These are phyloP conservation scores for Kradibia gibbosae DNA, from an alignment of 1,140 invertebrate species.

Conservation along the genomic window DNA sequence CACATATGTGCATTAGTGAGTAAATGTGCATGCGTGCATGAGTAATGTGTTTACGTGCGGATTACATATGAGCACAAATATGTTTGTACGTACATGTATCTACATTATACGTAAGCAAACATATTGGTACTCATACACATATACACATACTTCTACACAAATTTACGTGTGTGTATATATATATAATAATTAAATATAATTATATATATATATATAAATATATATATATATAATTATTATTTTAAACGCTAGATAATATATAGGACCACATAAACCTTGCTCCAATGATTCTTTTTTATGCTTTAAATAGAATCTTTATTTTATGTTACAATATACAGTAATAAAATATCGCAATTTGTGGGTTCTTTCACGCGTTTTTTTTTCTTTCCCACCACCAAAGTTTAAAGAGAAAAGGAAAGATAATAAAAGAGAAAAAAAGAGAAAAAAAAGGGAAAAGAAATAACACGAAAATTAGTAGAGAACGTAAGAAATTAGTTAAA, in stretches of 20 bases:
- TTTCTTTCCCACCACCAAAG: slow-evolving; percentile 65
- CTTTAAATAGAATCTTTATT: slow-evolving; percentile 65
- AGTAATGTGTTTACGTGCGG: slow-evolving; percentile 23
- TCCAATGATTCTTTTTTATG: slow-evolving; percentile 66
- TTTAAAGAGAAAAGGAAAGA: slow-evolving; percentile 55
- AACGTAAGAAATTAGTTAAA: slow-evolving; percentile 41
- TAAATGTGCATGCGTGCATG: neutral
- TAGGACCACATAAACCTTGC: slow-evolving; percentile 73
- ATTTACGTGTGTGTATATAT: neutral
- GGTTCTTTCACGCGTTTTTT: slow-evolving; percentile 53
- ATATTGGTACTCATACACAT: too few relatives aligned
- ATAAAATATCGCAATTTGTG: slow-evolving; percentile 66
- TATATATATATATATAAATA: slow-evolving; percentile 5
- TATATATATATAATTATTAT: slow-evolving; percentile 60
- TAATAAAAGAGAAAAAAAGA: slow-evolving; percentile 50
- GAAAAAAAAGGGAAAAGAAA: slow-evolving; percentile 28
- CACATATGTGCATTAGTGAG: neutral
- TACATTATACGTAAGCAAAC: too few relatives aligned
- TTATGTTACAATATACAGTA: slow-evolving; percentile 64
- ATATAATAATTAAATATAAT: too few relatives aligned
- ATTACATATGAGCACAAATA: too few relatives aligned
- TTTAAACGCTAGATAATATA: slow-evolving; percentile 66
- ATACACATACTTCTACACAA: slow-evolving; percentile 41
- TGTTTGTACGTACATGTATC: too few relatives aligned
- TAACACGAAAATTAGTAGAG: slow-evolving; percentile 43